Percentiles rank a stretch among this genome's conserved stretches.
Conservation (phyloP, 2,113 vertebrate genomes). For the Zapus hudsonius region DNA sequence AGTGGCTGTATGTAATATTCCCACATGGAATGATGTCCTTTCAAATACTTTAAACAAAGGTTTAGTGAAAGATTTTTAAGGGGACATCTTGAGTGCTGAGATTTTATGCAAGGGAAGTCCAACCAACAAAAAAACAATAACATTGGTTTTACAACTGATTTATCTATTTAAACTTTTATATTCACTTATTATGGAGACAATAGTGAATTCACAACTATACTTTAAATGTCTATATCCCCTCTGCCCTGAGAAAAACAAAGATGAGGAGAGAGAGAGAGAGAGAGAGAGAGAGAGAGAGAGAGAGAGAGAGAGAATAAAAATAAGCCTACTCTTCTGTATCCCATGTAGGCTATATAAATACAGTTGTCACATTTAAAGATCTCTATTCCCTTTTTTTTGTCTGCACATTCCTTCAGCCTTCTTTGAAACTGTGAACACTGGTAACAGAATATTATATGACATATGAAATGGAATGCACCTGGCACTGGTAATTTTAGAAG, state of each 20-base stretch:
- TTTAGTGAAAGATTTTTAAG: slow-evolving; percentile 80
- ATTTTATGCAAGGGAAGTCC: slow-evolving; percentile 69
- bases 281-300: too few species aligned
- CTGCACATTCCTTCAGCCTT: slow-evolving; percentile 69
- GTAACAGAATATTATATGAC: slow-evolving; percentile 83
- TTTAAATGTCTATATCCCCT: background rate
- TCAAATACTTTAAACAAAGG: slow-evolving; percentile 84
- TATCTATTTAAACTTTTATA: slow-evolving; percentile 58
- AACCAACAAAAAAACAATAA: slow-evolving; percentile 62
- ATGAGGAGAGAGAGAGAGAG: background rate
- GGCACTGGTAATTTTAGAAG: slow-evolving; percentile 85
- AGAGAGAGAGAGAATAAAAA: background rate
- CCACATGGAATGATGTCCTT: slow-evolving; percentile 87
- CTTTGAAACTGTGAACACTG: slow-evolving; percentile 77
- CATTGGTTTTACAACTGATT: slow-evolving; percentile 57
- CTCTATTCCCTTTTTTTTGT: slow-evolving; percentile 5
- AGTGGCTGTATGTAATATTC: slow-evolving; percentile 89
- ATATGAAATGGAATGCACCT: slow-evolving; percentile 82
- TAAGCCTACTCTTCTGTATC: slow-evolving; percentile 2
- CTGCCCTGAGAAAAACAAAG: slow-evolving; percentile 48
- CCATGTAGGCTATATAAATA: slow-evolving; percentile 39
- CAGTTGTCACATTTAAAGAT: slow-evolving; percentile 57
- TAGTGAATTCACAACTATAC: slow-evolving; percentile 13
- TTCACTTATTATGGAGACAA: slow-evolving; percentile 41
- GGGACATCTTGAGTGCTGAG: slow-evolving; percentile 76